These are phyloP conservation scores for Chrysaora quinquecirrha DNA, from an alignment of 30 jellyfish, hydroid and myxozoan genomes.

Conservation along the genomic window DNA sequence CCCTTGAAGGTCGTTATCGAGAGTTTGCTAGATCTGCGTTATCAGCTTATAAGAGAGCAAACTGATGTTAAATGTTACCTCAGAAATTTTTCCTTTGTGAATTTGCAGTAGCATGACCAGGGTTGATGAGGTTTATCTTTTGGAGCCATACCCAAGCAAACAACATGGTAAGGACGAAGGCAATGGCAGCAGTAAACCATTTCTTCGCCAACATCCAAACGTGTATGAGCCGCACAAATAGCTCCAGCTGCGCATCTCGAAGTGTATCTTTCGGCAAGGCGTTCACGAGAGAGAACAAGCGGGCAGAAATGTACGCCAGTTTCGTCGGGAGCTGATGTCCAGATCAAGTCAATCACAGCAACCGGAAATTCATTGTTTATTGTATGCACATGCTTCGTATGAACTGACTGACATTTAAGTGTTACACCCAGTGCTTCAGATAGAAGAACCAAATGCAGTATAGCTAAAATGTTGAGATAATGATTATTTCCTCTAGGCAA, in stretches of 20 bases:
- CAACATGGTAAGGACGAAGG: constrained; percentile 1
- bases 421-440: constrained; percentile 1
- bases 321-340: background rate
- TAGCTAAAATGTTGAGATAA: background rate
- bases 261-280: background rate
- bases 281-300: background rate
- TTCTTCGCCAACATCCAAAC: background rate
- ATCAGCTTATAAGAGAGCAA: too few relatives aligned
- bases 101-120: background rate
- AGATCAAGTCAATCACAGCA: background rate
- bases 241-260: background rate
- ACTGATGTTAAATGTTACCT: background rate
- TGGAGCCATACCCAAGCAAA: background rate
- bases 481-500: background rate
- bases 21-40: too few relatives aligned
- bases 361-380: background rate
- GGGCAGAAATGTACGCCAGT: background rate
- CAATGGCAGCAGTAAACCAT: background rate
- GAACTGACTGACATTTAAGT: background rate
- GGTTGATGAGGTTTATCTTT: background rate
- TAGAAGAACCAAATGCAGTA: constrained; percentile 1
- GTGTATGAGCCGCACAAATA: background rate
- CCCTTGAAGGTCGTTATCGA: too few relatives aligned
- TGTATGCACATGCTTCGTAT: background rate
- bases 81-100: background rate